These are phyloP conservation scores for Anas capensis DNA, from an alignment of 2,797 vertebrate genomes.

Conservation along the genomic window DNA sequence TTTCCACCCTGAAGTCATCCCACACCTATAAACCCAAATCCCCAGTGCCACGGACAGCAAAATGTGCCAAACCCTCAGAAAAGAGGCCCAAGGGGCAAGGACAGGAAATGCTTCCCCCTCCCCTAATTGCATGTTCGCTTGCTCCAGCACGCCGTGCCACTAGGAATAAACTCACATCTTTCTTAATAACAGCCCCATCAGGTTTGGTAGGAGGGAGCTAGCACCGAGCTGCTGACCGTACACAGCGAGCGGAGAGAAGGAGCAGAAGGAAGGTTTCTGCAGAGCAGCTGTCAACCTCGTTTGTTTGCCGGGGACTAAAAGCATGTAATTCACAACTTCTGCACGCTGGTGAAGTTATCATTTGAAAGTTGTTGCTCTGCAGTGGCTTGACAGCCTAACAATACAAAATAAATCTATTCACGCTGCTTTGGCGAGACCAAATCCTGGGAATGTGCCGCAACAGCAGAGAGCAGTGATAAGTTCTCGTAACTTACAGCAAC, in stretches of 20 bases:
- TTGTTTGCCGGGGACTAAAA: constrained; percentile 40
- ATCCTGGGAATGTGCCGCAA: constrained; percentile 69
- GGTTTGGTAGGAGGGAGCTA: background rate
- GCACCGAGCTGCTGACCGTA: background rate
- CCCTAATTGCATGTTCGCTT: background rate
- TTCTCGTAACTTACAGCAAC: constrained; percentile 69
- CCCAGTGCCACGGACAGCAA: background rate
- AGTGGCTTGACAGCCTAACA: constrained; percentile 80
- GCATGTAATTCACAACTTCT: constrained; percentile 75
- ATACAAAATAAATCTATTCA: constrained; percentile 82
- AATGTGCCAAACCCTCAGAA: background rate
- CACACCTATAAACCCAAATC: background rate
- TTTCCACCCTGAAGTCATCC: background rate
- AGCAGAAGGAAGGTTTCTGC: background rate
- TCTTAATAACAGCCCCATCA: background rate
- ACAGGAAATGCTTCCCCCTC: background rate
- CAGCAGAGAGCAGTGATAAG: constrained; percentile 75
- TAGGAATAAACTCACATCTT: constrained; percentile 38
- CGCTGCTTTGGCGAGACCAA: constrained; percentile 70
- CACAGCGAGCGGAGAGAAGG: accelerated
- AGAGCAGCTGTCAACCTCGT: constrained; percentile 18
- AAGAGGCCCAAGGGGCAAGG: background rate
- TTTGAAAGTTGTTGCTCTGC: constrained; percentile 77
- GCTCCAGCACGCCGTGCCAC: background rate
- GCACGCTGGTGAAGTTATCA: constrained; percentile 68